Conservation (phyloP, 37 sponge, comb jelly and placozoan species). For the Mnemiopsis leidyi region DNA sequence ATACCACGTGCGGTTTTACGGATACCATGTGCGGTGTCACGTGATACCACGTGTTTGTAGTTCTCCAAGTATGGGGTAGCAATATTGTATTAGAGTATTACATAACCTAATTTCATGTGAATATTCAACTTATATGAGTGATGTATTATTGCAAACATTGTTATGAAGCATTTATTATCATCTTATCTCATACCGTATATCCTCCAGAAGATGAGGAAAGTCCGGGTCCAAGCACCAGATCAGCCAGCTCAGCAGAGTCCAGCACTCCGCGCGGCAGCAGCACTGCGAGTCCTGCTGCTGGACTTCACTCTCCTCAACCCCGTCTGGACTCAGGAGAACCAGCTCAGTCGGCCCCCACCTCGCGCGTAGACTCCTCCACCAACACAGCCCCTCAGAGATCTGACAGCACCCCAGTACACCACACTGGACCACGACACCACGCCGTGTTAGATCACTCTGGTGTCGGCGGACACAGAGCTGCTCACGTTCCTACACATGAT, state of each 20-base stretch:
- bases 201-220: neutral
- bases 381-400: neutral
- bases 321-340: neutral
- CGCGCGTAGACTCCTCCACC: neutral
- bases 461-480: neutral
- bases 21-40: neutral
- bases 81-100: neutral
- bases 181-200: too few relatives aligned
- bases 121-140: too few relatives aligned
- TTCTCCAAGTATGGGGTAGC: too few relatives aligned
- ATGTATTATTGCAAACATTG: too few relatives aligned
- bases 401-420: neutral
- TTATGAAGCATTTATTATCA: too few relatives aligned
- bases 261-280: neutral
- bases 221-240: constrained; percentile 22
- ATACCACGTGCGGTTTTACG: neutral
- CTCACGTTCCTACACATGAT: neutral
- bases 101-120: neutral
- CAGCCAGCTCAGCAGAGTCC: neutral
- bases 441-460: neutral
- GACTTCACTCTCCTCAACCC: constrained; percentile 46
- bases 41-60: too few relatives aligned
- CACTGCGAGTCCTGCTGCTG: constrained; percentile 51
- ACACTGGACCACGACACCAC: neutral
- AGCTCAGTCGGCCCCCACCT: neutral